These are phyloP conservation scores for Limnephilus auricula DNA, from an alignment of 2,888 invertebrate species.

Conservation along the genomic window DNA sequence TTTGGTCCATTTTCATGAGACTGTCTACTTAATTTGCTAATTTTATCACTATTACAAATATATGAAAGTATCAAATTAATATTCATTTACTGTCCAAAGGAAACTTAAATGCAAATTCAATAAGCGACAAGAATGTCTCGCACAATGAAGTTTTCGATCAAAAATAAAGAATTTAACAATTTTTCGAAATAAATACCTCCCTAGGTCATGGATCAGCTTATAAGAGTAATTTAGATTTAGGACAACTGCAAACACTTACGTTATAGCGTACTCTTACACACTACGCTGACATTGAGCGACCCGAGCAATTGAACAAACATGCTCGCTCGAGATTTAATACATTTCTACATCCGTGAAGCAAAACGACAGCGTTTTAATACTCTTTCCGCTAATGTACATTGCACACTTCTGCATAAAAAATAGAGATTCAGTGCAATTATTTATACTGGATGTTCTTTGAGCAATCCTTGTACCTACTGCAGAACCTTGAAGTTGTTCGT, in stretches of 20 bases:
- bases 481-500: neutral
- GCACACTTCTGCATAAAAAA: neutral
- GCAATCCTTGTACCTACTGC: neutral
- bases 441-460: neutral
- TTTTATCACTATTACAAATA: no score
- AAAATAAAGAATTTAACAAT: no score
- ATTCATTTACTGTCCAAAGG: no score
- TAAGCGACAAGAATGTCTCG: no score
- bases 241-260: neutral
- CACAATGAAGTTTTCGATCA: no score
- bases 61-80: no score
- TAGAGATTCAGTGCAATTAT: neutral
- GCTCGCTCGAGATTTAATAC: neutral
- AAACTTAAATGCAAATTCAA: no score
- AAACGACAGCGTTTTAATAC: neutral
- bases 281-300: neutral
- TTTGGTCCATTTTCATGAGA: no score
- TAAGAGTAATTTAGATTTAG: neutral
- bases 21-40: no score
- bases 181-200: no score
- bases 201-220: no score
- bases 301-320: neutral
- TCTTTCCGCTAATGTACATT: neutral
- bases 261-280: neutral
- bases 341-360: neutral